Base-by-base conservation (phyloP, 2,888 invertebrate genomes). In the Conistra vaccinii region DNA sequence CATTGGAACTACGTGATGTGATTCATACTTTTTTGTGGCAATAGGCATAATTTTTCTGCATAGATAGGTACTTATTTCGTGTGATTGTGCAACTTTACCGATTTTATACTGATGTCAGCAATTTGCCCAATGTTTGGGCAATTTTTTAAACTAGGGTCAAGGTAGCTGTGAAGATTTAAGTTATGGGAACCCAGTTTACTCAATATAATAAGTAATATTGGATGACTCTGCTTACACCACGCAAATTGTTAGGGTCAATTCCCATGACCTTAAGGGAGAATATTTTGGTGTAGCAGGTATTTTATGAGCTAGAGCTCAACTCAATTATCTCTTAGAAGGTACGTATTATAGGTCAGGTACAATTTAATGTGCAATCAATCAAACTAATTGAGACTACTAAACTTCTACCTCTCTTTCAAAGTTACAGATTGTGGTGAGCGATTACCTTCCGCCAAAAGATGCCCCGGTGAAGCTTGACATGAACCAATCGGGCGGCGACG, bases 1-100 rank as follows among this genome's bases (percentile, higher is more conserved):
- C 80, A 79, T 88, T 78, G 65, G 69, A 69, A 87, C 80, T 85
- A 76, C 60, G 26, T 39, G 67, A 48, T 60, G 69, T 87, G 85
- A 88, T 55, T 85, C 84, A 86, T 80, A 71, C n/a, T 71, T 69
- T 66, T 76, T 82, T 67, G 5, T 75, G 62, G 39, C 61, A 76
- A 66, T 71, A 29, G 45, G 17, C 51, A 6, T 39, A 26, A 67
- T 79, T 63, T 80, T 77, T 67, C 81, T 53, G 17, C 55, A 35
- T 10, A 75, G 0, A 3, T 55, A 4, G 0, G n/a, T 66, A 66
- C 23, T 72, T 70, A 87, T 77, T 87, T 77, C 58, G 39, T 71
- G 48, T 75, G 72, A 81, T 84, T 74, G 81, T 77, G 81, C 82
- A 84, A 85, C 12, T 69, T 80, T 55, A 26, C 2, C 68, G 51